Evolutionary conservation across 2,888 invertebrate species (phyloP).

Genomic region (Andrena dorsata): DNA sequence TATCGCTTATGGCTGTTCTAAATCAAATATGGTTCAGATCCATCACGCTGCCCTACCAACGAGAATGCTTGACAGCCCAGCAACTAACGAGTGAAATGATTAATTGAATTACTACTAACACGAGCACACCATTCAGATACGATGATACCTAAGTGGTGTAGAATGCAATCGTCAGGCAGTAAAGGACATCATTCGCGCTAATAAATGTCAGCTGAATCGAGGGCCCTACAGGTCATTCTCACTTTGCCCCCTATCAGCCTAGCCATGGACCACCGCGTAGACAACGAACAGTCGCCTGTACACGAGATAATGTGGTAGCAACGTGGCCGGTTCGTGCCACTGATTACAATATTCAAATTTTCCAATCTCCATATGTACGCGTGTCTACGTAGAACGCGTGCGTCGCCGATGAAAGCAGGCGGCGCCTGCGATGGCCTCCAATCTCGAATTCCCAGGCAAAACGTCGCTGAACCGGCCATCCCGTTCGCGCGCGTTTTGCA

Average conservation of each 20-base stretch:
- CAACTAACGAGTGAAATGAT: too few relatives aligned
- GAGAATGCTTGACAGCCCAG: too few relatives aligned
- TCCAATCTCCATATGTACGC: conserved; percentile 76
- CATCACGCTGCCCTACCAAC: too few relatives aligned
- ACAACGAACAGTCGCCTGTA: background rate
- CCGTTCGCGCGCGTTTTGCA: conserved; percentile 26
- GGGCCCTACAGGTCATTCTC: conserved; percentile 1
- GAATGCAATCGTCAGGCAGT: background rate
- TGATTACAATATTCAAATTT: conserved; percentile 81
- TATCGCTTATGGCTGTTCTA: too few relatives aligned
- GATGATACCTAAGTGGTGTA: too few relatives aligned
- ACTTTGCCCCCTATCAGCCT: background rate
- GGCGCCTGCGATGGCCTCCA: conserved; percentile 18
- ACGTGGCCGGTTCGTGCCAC: conserved; percentile 70
- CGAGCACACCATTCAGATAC: too few relatives aligned
- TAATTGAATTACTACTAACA: too few relatives aligned
- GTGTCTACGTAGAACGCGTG: conserved; percentile 44
- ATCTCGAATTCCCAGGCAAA: conserved; percentile 39
- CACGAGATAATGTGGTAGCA: conserved; percentile 68
- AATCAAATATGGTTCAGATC: too few relatives aligned
- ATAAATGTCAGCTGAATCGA: conserved; percentile 5
- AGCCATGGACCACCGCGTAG: background rate
- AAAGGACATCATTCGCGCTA: background rate
- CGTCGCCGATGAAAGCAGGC: conserved; percentile 33
- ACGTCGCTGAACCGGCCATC: background rate